Evolutionary conservation across 2,113 vertebrate genomes (phyloP).

Genomic region (Dissostichus mawsoni): DNA sequence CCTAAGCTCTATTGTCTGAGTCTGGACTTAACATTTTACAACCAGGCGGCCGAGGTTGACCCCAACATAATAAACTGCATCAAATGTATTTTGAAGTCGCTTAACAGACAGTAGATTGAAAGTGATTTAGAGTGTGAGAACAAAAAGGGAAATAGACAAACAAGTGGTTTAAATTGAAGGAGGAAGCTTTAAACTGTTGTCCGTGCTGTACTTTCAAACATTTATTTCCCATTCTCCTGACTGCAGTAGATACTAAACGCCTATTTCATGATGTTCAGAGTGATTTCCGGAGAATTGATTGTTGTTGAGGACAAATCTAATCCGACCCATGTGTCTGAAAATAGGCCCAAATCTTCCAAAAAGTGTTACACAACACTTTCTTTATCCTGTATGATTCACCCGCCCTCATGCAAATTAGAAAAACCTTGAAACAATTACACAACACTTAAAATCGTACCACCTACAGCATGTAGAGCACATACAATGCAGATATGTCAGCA

Average conservation of each 20-base stretch:
- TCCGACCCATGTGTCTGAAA: conserved; percentile 58
- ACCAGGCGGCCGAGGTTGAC: conserved; percentile 15
- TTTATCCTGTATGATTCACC: conserved; percentile 30
- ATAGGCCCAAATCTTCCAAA: conserved; percentile 52
- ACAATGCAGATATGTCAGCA: conserved; percentile 30
- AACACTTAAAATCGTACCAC: conserved; percentile 33
- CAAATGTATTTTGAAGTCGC: conserved; percentile 11
- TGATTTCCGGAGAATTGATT: conserved; percentile 34
- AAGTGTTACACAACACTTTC: conserved; percentile 66
- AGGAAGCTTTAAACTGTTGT: background rate
- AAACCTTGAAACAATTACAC: conserved; percentile 62
- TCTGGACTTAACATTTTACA: background rate
- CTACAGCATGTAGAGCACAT: conserved; percentile 17
- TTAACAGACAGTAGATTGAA: background rate
- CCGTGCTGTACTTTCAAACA: background rate
- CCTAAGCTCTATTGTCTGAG: background rate
- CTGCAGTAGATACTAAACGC: background rate
- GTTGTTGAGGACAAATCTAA: conserved; percentile 36
- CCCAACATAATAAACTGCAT: conserved; percentile 11
- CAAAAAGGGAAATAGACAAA: background rate
- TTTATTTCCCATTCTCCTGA: background rate
- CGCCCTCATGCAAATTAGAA: conserved; percentile 55
- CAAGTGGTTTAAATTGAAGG: background rate
- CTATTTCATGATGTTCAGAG: background rate
- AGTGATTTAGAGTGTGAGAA: background rate